phyloP scores from a whole-genome alignment of 2,888 invertebrate species.

The Lasioglossum villosulum region DNA sequence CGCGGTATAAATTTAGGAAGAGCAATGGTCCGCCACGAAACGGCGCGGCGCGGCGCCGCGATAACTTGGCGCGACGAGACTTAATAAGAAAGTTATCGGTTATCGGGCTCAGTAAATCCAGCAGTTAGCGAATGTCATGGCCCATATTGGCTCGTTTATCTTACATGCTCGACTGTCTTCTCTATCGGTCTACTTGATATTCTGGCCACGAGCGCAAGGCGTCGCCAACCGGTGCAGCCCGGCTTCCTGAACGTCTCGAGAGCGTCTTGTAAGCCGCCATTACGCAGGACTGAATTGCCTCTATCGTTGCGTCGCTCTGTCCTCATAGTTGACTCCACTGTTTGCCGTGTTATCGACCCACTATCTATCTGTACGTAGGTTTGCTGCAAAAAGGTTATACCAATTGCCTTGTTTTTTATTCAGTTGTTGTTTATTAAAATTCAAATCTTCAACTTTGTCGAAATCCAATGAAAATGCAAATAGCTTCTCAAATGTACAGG shows the following conservation, averaged over 20 bases:
- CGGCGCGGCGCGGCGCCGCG: conserved; percentile 55
- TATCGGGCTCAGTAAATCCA: conserved; percentile 79
- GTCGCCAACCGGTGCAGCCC: conserved; percentile 48
- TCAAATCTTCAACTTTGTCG: too few relatives aligned
- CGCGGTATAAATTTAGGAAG: conserved; percentile 51
- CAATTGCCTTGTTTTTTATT: neutral
- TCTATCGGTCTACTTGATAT: conserved; percentile 78
- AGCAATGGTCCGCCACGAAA: conserved; percentile 42
- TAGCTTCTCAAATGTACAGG: too few relatives aligned
- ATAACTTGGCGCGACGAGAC: conserved; percentile 66
- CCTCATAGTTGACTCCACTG: neutral
- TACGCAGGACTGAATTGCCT: conserved; percentile 46
- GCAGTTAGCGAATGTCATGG: conserved; percentile 78
- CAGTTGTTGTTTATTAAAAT: neutral
- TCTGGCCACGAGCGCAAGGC: conserved; percentile 70
- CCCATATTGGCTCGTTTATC: conserved; percentile 81
- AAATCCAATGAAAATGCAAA: too few relatives aligned
- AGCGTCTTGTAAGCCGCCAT: conserved; percentile 45
- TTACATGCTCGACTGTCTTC: conserved; percentile 76
- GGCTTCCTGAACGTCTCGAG: conserved; percentile 56
- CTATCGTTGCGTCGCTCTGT: conserved; percentile 39
- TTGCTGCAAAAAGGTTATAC: neutral
- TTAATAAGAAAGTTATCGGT: conserved; percentile 81
- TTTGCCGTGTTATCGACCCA: conserved; percentile 22
- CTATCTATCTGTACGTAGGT: neutral